Evolutionary conservation across 2,113 vertebrate species (phyloP), one percentile per base, ranked within the genome.

Genomic region (Myiopsitta monachus): DNA sequence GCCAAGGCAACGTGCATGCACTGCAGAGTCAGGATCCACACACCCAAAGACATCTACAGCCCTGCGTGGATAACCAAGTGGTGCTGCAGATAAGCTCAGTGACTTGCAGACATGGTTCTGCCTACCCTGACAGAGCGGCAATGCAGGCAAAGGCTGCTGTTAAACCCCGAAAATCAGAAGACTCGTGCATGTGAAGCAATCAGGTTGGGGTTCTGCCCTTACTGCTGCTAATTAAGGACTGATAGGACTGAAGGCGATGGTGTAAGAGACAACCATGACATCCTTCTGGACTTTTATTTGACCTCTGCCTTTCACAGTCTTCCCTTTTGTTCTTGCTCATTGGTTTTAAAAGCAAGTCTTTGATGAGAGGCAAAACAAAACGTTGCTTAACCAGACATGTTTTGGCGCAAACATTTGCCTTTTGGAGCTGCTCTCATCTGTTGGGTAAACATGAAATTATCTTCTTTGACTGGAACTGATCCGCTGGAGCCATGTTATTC

Each of bases 401-500:
- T 59, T 63, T 90, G 62, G 90, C 79, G 61, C 24, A 33, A 82
- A 33, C 3, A 0, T 41, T 77, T 94, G 51, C 47, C 44, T 90
- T 84, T 47, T 80, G 95, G 83, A 96, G 86, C 83, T 96, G 92
- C 77, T 49, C 74, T 93, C 64, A 39, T 95, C 88, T 84, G 21
- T 74, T 92, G 83, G 64, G 83, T 62, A 86, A 93, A 95, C n/a
- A 41, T 57, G 66, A 81, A 95, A 83, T 79, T 63, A 88, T 73
- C 7, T 0, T 78, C 90, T 92, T 87, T 92, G 97, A 90, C 80
- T 94, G 90, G 83, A 97, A 89, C 95, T 92, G 94, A 92, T 93
- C 83, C 83, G 93, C 86, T 47, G 46, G 79, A 96, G 92, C 88
- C 64, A 68, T 83, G 68, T 93, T 90, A 83, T 96, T 86, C 80